Evolutionary conservation across 2,888 invertebrate genomes (phyloP).

Genomic region (Teinopalpus imperialis): DNA sequence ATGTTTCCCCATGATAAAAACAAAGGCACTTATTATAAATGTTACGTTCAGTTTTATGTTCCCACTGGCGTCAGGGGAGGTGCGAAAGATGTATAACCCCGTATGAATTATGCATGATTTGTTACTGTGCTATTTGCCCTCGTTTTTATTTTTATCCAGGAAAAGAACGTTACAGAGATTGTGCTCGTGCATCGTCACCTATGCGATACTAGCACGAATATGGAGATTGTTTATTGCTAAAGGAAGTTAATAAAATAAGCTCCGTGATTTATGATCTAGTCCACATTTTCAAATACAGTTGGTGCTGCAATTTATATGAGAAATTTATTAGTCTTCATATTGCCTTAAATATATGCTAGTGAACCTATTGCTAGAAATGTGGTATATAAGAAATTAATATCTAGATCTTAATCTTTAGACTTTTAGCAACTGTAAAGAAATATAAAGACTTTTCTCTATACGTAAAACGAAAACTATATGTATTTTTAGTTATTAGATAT

Average conservation of each 20-base stretch:
- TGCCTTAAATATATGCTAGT: too few species aligned
- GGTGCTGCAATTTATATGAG: too few species aligned
- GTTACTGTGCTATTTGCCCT: slow-evolving; percentile 33
- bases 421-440: too few species aligned
- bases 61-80: slow-evolving; percentile 30
- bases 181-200: slow-evolving; percentile 25
- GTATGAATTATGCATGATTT: slow-evolving; percentile 57
- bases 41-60: slow-evolving; percentile 38
- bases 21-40: slow-evolving; percentile 44
- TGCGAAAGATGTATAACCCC: slow-evolving; percentile 36
- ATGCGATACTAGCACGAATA: background rate
- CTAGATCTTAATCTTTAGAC: too few species aligned
- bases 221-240: slow-evolving; percentile 12
- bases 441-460: too few species aligned
- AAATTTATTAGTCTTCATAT: too few species aligned
- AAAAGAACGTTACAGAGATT: slow-evolving; percentile 31
- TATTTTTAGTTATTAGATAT: too few species aligned
- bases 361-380: too few species aligned
- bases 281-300: background rate
- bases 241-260: slow-evolving; percentile 20
- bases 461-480: too few species aligned
- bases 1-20: slow-evolving; percentile 30
- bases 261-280: slow-evolving; percentile 1
- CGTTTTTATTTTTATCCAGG: slow-evolving; percentile 38
- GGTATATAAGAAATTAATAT: too few species aligned